phyloP scores from a whole-genome alignment of 2,113 vertebrate species.

The Ailurus styani region DNA sequence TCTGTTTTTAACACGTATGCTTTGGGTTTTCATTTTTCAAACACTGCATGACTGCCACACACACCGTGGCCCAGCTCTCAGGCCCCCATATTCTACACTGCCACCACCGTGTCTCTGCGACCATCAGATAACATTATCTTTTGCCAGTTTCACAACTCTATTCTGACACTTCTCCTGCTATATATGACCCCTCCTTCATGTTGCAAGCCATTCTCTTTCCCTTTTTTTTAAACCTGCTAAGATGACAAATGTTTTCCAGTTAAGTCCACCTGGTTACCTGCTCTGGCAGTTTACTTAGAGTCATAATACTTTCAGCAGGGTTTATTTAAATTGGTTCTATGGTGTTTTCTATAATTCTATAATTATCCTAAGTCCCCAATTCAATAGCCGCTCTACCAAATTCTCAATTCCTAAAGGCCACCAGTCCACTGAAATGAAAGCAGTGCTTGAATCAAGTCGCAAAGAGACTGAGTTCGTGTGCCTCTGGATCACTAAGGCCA shows the following conservation, averaged over 20 bases:
- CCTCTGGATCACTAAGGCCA: not conserved
- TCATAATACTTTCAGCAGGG: not conserved
- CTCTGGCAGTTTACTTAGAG: not conserved
- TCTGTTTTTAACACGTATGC: not conserved
- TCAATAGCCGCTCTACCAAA: not conserved
- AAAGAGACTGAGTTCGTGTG: not conserved
- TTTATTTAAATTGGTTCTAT: not conserved
- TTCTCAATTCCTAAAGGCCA: not conserved
- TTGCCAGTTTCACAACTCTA: not conserved
- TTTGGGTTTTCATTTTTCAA: not conserved
- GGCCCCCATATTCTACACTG: accelerated
- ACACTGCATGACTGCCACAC: accelerated
- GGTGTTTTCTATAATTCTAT: not conserved
- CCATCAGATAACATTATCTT: not conserved
- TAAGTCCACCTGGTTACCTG: not conserved
- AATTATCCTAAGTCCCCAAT: not conserved
- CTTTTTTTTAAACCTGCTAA: not conserved
- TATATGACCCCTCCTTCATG: not conserved
- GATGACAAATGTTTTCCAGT: not conserved
- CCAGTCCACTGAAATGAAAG: not conserved
- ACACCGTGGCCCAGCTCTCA: accelerated
- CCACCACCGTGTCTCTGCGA: not conserved
- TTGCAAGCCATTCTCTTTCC: not conserved
- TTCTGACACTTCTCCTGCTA: not conserved
- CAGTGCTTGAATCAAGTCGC: not conserved